Evolutionary conservation across 1,140 invertebrate genomes (phyloP), one percentile per base, ranked within the genome.

Genomic region (Tetramorium alpestre): DNA sequence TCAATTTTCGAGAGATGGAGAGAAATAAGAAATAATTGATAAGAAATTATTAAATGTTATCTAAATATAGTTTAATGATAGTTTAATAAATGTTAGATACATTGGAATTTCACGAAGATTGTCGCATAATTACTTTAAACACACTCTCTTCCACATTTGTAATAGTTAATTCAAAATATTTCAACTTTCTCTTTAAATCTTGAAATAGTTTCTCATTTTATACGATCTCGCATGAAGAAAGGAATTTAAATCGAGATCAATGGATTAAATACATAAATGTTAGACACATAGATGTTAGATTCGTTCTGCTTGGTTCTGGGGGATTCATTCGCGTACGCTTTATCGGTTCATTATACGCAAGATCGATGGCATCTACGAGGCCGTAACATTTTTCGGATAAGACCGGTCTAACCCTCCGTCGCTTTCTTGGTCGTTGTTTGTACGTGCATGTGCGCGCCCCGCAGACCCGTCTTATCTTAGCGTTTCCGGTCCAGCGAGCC

Each of bases 401-500:
- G 92, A 90, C 89, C 88, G 81, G 60, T 75, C 62, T 78, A 88
- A 91, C 82, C 89, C 87, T 78, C 90, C 88, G 86, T 72, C 90
- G 86, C 44, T 80, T 87, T 92, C 72, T 85, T 69, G 89, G 82
- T 75, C 90, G 87, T 56, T 58, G 86, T 84, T 86, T 73, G 87
- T 88, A 58, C 67, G 85, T 85, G 64, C 47, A 85, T 81, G 88
- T 73, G 88, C 87, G 62, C 78, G 81, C 84, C 38, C 82, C 62
- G 88, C 89, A 91, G 92, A 92, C 89, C 88, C 87, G 93, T 93
- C 95, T 95, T 95, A 95, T 95, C 95, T 95, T 92, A 92, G 91
- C 91, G 94, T 95, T 95, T 95, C 93, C 94, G 94, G 94, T 95
- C 94, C 94, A 95, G 89, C 93, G 95, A 93, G 88, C 94, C 91